Evolutionary conservation across 2,888 invertebrate species (phyloP), one percentile per base, ranked within the genome.

Genomic region (Oscheius sp.): DNA sequence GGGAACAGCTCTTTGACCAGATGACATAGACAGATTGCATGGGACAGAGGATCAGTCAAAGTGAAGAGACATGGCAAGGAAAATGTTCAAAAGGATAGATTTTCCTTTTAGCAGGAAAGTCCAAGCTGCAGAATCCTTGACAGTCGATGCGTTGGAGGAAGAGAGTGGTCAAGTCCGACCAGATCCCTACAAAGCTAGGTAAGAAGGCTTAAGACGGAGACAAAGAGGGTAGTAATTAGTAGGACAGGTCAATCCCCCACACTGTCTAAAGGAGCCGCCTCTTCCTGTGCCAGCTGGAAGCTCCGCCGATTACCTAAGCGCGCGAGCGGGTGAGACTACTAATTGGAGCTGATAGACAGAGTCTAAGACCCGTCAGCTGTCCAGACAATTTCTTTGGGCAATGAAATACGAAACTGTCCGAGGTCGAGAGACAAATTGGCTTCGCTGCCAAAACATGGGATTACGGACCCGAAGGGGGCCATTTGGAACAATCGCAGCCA

Each of bases 371-470:
- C 42, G 3, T 5, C 32, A 11, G n/a, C 48, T 48, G 47, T 10
- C 48, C 55, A 42, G 47, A 47, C 65, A 50, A 65, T 65, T 48
- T 33, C 33, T 48, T 21, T 21, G 21, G 50, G 2, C 53, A 68
- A 68, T 68, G 68, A 68, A 68, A 68, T 68, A 68, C 33, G 68
- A 68, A 53, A 55, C 68, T 68, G 55, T 68, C 21, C 21, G 7
- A 21, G 21, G 4, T 42, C 42, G 42, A 7, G 42, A 42, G 42
- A 7, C 42, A 42, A 42, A 42, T 42, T 42, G 42, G 42, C 42
- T 42, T 7, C 3, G 42, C 21, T 21, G 42, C 4, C 42, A 42
- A 42, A n/a, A 48, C 48, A 63, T 63, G 47, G 60, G 48, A 63
- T 48, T 47, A 63, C 47, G 47, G 48, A 21, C 32, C n/a, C n/a